phyloP scores from a whole-genome alignment of 2,113 vertebrate genomes.

The Indicator maculatus region DNA sequence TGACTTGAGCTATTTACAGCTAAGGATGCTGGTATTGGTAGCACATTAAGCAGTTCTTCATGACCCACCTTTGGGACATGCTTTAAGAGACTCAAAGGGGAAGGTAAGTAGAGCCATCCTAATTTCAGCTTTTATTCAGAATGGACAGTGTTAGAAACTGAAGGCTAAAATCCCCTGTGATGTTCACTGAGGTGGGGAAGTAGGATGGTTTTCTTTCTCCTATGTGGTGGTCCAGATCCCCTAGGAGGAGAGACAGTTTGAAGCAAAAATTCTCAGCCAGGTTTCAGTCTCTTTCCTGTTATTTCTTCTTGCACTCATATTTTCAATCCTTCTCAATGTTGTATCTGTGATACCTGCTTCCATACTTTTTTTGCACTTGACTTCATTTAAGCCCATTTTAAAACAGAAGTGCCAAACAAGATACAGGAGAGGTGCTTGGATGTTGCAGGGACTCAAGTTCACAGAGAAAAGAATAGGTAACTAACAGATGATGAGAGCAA shows the following conservation, averaged over 20 bases:
- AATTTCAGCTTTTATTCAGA: not conserved
- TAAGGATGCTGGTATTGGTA: not conserved
- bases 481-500: not conserved
- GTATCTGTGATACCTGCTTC: not conserved
- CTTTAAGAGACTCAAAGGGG: not conserved
- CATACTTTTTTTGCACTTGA: not conserved
- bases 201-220: not conserved
- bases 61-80: not conserved
- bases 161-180: not conserved
- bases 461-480: not conserved
- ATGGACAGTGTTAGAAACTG: rapidly evolving
- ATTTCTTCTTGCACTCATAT: not conserved
- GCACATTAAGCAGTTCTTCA: not conserved
- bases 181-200: not conserved
- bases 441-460: not conserved
- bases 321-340: not conserved
- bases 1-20: not conserved
- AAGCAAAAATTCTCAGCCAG: not conserved
- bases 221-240: not conserved
- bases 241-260: not conserved
- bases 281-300: not conserved
- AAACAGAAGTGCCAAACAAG: not conserved
- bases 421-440: not conserved
- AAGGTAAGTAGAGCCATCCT: not conserved
- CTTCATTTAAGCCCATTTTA: not conserved